Evolutionary conservation across 2,888 invertebrate species (phyloP).

Genomic region (Tetranychus truncatus): DNA sequence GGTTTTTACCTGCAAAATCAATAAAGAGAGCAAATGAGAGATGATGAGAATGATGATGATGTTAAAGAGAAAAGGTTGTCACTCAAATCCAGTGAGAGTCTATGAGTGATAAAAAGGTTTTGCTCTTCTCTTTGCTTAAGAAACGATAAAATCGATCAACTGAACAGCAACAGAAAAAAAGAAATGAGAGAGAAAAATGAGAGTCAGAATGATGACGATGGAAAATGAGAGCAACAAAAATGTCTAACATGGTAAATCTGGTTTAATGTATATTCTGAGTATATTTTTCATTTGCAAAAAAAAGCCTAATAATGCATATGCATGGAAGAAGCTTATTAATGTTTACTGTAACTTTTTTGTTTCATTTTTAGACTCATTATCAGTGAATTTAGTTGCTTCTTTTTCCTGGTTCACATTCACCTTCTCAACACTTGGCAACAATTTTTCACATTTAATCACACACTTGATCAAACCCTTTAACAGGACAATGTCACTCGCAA

Average conservation of each 20-base stretch:
- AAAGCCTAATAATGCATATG: too few relatives aligned
- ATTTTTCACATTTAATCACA: too few relatives aligned
- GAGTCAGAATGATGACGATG: not conserved
- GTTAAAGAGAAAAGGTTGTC: not conserved
- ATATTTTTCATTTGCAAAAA: not conserved
- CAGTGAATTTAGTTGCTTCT: too few relatives aligned
- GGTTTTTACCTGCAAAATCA: not conserved
- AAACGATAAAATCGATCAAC: constrained; percentile 3
- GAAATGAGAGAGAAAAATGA: not conserved
- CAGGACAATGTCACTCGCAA: too few relatives aligned
- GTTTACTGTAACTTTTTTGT: too few relatives aligned
- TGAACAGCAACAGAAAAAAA: not conserved
- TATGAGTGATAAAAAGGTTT: not conserved
- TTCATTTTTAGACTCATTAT: too few relatives aligned
- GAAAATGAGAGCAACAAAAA: constrained; percentile 9
- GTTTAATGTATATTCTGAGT: not conserved
- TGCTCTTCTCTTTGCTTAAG: not conserved
- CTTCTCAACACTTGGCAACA: too few relatives aligned
- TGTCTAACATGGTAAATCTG: constrained; percentile 7
- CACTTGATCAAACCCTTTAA: too few relatives aligned
- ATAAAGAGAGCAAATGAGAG: not conserved
- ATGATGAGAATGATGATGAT: constrained; percentile 3
- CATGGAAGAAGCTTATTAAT: too few relatives aligned
- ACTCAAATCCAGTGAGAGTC: not conserved
- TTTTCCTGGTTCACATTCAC: too few relatives aligned